Base-by-base conservation (phyloP, 2,113 vertebrate genomes). In the Peromyscus leucopus region DNA sequence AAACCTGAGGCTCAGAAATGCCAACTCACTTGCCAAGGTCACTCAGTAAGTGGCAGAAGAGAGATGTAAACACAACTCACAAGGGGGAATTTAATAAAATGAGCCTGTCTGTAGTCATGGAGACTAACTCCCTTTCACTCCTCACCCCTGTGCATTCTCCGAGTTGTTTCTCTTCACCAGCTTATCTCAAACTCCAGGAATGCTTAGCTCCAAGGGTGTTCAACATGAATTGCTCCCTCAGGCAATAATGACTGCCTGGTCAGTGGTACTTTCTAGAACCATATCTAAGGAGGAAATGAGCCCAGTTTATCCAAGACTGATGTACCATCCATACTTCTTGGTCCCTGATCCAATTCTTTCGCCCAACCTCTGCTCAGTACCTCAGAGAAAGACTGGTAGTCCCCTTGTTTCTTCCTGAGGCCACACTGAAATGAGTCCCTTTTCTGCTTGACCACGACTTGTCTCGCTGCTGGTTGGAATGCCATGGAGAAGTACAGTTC, bases 1-100 rank as follows among this genome's bases (percentile, higher is more conserved):
- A 93, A 91, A 95, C 63, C 51, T n/a, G n/a, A 95, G 67, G 57
- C 19, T 74, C 74, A 95, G 76, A 71, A 96, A 96, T 88, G n/a
- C 55, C 33, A 96, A 87, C 21, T 89, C 12, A 76, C n/a, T 24
- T 93, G 42, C 8, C 48, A 76, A 92, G 63, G 39, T 80, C 57
- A 88, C 57, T 87, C 71, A 67, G 69, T 80, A 88, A 95, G 78
- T 71, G 80, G 42, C 88, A 93, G 79, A 92, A 84, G 13, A 57
- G 24, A 75, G 13, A 84, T 79, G 75, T 46, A 88, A 97, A 78
- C n/a, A 51, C 36, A 82, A 83, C 24, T 87, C 67, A 89, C 79
- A 85, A 48, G 26, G 78, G 28, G 15, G 1, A 19, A 72, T 67
- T 72, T 55, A 2, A 65, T 72, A 94, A 26, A 61, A 61, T 42